Conservation (phyloP, 1,140 invertebrate genomes). For the Papilio polytes region DNA sequence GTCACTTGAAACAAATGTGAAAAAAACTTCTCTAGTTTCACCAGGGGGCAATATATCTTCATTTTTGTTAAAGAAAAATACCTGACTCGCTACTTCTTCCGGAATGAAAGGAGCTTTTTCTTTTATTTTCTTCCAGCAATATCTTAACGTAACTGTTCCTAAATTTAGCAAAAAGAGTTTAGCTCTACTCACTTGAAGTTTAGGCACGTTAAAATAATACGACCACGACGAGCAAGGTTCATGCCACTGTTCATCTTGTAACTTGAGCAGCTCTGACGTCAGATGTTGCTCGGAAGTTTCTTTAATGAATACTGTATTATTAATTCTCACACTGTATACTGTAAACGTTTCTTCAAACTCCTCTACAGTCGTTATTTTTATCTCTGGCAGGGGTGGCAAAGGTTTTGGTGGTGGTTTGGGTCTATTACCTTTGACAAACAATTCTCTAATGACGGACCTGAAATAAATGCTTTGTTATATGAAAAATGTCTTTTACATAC, state of each 20-base stretch:
- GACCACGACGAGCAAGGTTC: slow-evolving; percentile 64
- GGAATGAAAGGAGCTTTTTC: slow-evolving; percentile 60
- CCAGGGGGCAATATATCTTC: slow-evolving; percentile 73
- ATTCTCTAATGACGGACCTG: slow-evolving; percentile 60
- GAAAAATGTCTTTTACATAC: neutral
- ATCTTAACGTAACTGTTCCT: slow-evolving; percentile 68
- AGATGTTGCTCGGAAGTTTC: slow-evolving; percentile 52
- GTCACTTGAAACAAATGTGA: slow-evolving; percentile 67
- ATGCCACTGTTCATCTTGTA: slow-evolving; percentile 62
- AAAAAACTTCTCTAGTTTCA: slow-evolving; percentile 61
- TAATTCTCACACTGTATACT: slow-evolving; percentile 70
- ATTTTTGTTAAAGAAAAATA: slow-evolving; percentile 79
- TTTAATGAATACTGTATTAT: slow-evolving; percentile 68
- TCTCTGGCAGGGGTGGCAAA: slow-evolving; percentile 51
- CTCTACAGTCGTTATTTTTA: slow-evolving; percentile 41
- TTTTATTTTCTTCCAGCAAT: slow-evolving; percentile 75
- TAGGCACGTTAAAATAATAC: slow-evolving; percentile 74
- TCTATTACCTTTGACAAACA: slow-evolving; percentile 67
- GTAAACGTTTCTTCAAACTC: slow-evolving; percentile 38
- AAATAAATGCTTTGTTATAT: slow-evolving; percentile 36
- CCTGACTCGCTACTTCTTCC: slow-evolving; percentile 61
- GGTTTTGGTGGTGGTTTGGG: slow-evolving; percentile 57
- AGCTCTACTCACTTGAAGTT: slow-evolving; percentile 61
- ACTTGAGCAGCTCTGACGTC: slow-evolving; percentile 46
- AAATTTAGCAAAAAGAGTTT: slow-evolving; percentile 71